phyloP scores from a whole-genome alignment of 2,113 vertebrate genomes.

The Barbus barbus region DNA sequence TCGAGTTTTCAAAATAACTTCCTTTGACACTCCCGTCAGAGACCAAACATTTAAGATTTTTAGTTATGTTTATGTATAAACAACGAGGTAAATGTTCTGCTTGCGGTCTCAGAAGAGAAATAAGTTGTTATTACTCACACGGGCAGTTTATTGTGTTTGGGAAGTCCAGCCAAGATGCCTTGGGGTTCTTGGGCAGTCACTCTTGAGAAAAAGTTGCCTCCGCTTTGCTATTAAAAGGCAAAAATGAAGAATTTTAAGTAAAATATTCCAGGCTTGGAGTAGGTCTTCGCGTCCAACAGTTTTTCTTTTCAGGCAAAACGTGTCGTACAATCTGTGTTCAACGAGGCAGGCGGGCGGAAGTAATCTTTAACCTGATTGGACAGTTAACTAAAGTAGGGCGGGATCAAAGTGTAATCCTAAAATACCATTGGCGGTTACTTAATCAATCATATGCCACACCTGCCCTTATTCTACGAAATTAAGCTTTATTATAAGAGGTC shows the following conservation, averaged over 20 bases:
- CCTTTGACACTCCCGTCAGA: neutral
- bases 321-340: constrained; percentile 12
- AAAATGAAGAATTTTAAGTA: too few relatives aligned
- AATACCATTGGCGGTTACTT: constrained; percentile 20
- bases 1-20: neutral
- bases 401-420: neutral
- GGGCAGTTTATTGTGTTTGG: constrained; percentile 13
- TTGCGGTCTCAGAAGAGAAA: neutral
- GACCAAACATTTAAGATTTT: neutral
- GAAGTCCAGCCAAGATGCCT: constrained; percentile 32
- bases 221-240: neutral
- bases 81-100: neutral
- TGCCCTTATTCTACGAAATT: constrained; percentile 37
- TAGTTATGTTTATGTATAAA: neutral
- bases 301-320: constrained; percentile 1
- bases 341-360: constrained; percentile 45
- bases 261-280: neutral
- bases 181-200: constrained; percentile 2
- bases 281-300: neutral
- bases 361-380: constrained; percentile 47
- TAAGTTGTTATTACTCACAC: constrained; percentile 42
- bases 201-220: neutral
- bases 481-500: constrained; percentile 22
- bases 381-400: constrained; percentile 9
- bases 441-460: constrained; percentile 54